These are phyloP conservation scores for Rhinichthys klamathensis DNA, from an alignment of 2,113 vertebrate genomes.

Conservation along the genomic window DNA sequence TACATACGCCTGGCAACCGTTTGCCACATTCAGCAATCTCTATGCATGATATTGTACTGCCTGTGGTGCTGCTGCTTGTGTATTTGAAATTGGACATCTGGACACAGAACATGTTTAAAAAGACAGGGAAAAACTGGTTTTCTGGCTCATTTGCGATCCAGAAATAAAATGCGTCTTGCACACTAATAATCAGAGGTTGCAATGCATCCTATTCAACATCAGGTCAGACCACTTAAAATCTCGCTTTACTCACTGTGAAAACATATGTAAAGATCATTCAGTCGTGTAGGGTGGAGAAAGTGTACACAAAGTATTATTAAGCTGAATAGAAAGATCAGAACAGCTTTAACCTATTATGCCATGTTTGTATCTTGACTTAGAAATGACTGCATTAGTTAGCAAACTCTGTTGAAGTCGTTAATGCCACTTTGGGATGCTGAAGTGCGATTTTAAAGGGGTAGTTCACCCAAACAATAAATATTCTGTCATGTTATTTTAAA, in stretches of 20 bases:
- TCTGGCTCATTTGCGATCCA: background rate
- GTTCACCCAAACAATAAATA: too few species aligned
- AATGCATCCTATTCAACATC: constrained; percentile 10
- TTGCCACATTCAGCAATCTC: background rate
- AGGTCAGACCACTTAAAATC: background rate
- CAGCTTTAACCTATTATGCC: background rate
- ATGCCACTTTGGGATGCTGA: too few species aligned
- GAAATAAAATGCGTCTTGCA: constrained; percentile 15
- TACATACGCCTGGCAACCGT: background rate
- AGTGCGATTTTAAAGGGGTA: too few species aligned
- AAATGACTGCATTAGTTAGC: background rate
- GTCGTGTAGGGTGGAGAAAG: background rate
- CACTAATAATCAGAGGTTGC: background rate
- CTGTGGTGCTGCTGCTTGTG: background rate
- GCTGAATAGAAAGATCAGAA: constrained; percentile 8
- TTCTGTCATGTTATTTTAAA: too few species aligned
- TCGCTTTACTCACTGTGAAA: background rate
- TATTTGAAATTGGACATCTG: background rate
- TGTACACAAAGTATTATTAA: background rate
- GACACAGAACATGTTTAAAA: background rate
- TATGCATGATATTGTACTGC: background rate
- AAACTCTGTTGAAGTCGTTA: background rate
- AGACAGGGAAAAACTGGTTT: background rate
- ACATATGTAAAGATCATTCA: background rate
- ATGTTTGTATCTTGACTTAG: constrained; percentile 7